Conservation (phyloP, 2,888 invertebrate genomes). For the Rhorus exstirpatorius region DNA sequence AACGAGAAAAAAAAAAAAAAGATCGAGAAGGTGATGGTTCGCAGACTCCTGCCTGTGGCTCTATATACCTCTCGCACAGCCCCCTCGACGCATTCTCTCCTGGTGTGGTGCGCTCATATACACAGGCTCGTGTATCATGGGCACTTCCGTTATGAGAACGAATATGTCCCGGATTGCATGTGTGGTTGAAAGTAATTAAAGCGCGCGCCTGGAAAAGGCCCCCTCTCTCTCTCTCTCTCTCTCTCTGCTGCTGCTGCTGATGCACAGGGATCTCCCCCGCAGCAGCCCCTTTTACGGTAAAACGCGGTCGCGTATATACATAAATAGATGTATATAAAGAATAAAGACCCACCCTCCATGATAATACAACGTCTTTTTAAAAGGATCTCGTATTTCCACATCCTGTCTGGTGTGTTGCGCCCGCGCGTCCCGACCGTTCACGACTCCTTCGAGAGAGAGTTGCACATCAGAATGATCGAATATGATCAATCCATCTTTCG, state of each 20-base stretch:
- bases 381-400: constrained; percentile 64
- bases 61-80: background rate
- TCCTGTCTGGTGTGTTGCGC: constrained; percentile 22
- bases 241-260: too few species aligned
- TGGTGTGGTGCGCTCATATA: constrained; percentile 16
- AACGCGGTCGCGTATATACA: constrained; percentile 47
- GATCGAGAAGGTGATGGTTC: background rate
- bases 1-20: background rate
- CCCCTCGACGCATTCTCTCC: constrained; percentile 7
- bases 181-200: constrained; percentile 72
- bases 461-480: too few species aligned
- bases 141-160: constrained; percentile 59
- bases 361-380: constrained; percentile 41
- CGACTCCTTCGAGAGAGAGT: too few species aligned
- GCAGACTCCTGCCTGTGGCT: constrained; percentile 6
- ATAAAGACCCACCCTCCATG: constrained; percentile 3
- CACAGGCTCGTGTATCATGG: constrained; percentile 53
- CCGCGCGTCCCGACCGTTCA: too few species aligned
- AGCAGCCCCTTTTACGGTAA: constrained; percentile 66
- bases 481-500: constrained; percentile 14
- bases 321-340: too few species aligned
- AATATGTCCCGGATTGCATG: constrained; percentile 69
- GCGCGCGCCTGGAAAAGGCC: too few species aligned
- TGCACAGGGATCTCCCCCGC: constrained; percentile 45
- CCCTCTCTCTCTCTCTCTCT: too few species aligned